Evolutionary conservation across 2,797 vertebrate species (phyloP), one percentile per base, ranked within the genome.

Genomic region (Trachurus trachurus): DNA sequence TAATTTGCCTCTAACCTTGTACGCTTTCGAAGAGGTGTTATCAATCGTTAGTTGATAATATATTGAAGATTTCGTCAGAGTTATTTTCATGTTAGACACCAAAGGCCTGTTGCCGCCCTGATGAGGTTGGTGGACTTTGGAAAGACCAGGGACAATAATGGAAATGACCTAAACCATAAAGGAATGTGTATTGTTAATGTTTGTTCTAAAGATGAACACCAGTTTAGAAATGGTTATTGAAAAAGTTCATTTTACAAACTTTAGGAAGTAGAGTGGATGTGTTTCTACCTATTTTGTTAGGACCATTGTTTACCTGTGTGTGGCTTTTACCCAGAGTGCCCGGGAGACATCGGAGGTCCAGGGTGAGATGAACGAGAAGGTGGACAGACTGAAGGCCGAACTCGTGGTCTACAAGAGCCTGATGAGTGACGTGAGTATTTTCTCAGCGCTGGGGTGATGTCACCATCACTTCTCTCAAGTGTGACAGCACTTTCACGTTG

Each of bases 351-450:
- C 97, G 17, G 95, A 95, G 79, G 92, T 98, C 76, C 97, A 98
- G 90, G 96, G 96, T 62, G 97, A 99, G 88, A 89, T 99, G 76
- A 97, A 91, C 0, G 96, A 97, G 89, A 99, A 98, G 91, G 97
- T 99, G 11, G 97, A 98, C 91, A 92, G 96, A 75, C 95, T 99
- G 84, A 99, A 98, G 90, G 96, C 97, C 0, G 98, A 99, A 73
- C 95, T 99, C 9, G 98, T 99, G 87, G 98, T 99, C 86, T 99
- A 98, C 93, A 99, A 98, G 93, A 97, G 98, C 85, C 96, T 99
- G 82, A 98, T 99, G 97, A 98, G 94, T 84, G 98, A 99, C 31
- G 98, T 99, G 94, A 99, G 98, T 97, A 78, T 82, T 5, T 40
- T 22, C 29, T 76, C 50, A 61, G 31, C 13, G 22, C 22, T 1